Evolutionary conservation across 2,113 vertebrate species (phyloP).

Genomic region (Sinocyclocheilus rhinocerous): DNA sequence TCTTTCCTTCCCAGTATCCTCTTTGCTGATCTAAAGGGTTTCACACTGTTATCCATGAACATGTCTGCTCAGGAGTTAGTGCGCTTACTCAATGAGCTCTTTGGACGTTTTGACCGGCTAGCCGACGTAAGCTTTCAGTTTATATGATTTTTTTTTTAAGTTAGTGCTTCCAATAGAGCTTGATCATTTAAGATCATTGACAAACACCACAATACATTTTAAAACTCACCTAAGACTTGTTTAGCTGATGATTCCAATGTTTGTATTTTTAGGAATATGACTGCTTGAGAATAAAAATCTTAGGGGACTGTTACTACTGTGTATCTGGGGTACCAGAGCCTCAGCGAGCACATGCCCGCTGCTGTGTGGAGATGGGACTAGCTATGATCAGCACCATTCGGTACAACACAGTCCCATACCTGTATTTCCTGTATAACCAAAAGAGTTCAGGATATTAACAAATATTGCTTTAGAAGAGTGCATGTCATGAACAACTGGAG

Average conservation of each 20-base stretch:
- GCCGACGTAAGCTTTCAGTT: conserved; percentile 80
- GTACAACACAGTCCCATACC: conserved; percentile 64
- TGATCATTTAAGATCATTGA: background rate
- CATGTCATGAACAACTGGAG: background rate
- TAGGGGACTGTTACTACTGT: conserved; percentile 97
- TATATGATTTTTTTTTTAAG: background rate
- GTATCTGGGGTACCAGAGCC: conserved; percentile 95
- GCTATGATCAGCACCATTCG: conserved; percentile 95
- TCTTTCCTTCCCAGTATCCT: conserved; percentile 82
- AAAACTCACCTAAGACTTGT: background rate
- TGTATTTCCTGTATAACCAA: background rate
- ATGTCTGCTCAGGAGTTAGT: conserved; percentile 93
- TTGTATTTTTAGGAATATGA: conserved; percentile 83
- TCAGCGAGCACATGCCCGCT: conserved; percentile 88
- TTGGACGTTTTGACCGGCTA: conserved; percentile 93
- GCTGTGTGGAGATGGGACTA: conserved; percentile 95
- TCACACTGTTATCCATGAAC: conserved; percentile 93
- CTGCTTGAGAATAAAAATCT: conserved; percentile 94
- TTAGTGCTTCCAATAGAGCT: background rate
- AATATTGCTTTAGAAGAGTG: background rate
- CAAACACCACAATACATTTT: background rate
- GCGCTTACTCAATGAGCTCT: conserved; percentile 92
- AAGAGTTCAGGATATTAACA: background rate
- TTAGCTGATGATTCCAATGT: background rate
- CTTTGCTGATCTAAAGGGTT: conserved; percentile 97